Evolutionary conservation across 2,113 vertebrate species (phyloP).

Genomic region (Melanerpes aurifrons): DNA sequence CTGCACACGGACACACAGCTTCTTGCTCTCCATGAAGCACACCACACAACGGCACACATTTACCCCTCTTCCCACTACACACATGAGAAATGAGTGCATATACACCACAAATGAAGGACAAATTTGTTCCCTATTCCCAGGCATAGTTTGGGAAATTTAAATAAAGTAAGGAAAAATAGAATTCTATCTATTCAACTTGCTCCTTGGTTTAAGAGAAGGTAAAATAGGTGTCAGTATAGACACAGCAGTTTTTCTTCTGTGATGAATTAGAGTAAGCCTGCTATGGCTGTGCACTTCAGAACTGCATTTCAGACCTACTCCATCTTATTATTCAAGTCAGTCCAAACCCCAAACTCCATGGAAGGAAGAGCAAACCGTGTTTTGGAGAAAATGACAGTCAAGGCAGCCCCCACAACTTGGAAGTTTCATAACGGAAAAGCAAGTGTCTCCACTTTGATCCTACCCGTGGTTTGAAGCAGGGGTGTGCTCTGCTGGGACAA

Average conservation of each 20-base stretch:
- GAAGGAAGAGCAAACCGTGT: not conserved
- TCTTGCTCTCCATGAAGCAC: not conserved
- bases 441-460: not conserved
- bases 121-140: slow-evolving; percentile 12
- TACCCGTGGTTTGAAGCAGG: rapidly evolving
- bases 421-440: not conserved
- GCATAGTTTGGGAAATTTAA: slow-evolving; percentile 38
- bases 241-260: not conserved
- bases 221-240: not conserved
- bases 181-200: slow-evolving; percentile 39
- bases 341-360: not conserved
- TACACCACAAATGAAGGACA: not conserved
- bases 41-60: not conserved
- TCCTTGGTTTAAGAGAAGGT: slow-evolving; percentile 25
- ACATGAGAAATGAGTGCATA: not conserved
- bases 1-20: rapidly evolving
- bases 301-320: not conserved
- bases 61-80: not conserved
- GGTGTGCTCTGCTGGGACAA: not conserved
- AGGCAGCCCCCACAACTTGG: not conserved
- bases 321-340: not conserved
- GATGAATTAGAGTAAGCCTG: not conserved
- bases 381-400: not conserved
- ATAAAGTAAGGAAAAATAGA: slow-evolving; percentile 54
- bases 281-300: not conserved